These are phyloP conservation scores for Chrysomela aeneicollis DNA, from an alignment of 2,888 invertebrate species.

Conservation along the genomic window DNA sequence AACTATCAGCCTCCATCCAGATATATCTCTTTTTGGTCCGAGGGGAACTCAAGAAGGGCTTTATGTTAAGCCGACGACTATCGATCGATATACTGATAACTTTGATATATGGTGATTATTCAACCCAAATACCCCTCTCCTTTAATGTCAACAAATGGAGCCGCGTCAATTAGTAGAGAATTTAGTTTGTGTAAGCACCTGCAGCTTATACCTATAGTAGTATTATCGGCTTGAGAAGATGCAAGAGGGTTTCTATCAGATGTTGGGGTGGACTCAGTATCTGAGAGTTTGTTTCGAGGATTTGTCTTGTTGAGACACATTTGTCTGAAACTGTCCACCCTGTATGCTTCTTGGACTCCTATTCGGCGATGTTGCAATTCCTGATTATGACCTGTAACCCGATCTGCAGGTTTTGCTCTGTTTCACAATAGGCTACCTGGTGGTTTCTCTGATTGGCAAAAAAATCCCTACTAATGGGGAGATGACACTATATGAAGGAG, in stretches of 20 bases:
- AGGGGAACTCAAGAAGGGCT: neutral
- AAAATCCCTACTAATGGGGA: too few species aligned
- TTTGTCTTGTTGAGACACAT: too few species aligned
- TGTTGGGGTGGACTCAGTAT: too few species aligned
- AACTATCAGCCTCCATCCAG: neutral
- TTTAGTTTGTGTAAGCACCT: constrained; percentile 5
- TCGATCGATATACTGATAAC: neutral
- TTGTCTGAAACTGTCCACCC: too few species aligned
- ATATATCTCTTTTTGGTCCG: neutral
- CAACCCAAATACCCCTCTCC: neutral
- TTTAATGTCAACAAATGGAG: constrained; percentile 16
- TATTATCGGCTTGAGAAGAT: neutral
- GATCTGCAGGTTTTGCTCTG: too few species aligned
- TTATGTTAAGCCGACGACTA: neutral
- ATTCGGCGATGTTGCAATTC: too few species aligned
- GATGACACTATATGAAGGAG: too few species aligned
- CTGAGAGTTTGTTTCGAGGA: too few species aligned
- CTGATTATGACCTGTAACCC: too few species aligned
- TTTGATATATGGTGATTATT: neutral
- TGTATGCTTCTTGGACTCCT: too few species aligned
- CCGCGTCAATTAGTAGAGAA: constrained; percentile 12
- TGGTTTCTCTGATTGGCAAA: too few species aligned
- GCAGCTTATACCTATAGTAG: constrained; percentile 10
- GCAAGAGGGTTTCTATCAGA: neutral
- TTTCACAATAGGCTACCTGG: too few species aligned